phyloP scores from a whole-genome alignment of 2,113 vertebrate species.

The Climacteris rufus region DNA sequence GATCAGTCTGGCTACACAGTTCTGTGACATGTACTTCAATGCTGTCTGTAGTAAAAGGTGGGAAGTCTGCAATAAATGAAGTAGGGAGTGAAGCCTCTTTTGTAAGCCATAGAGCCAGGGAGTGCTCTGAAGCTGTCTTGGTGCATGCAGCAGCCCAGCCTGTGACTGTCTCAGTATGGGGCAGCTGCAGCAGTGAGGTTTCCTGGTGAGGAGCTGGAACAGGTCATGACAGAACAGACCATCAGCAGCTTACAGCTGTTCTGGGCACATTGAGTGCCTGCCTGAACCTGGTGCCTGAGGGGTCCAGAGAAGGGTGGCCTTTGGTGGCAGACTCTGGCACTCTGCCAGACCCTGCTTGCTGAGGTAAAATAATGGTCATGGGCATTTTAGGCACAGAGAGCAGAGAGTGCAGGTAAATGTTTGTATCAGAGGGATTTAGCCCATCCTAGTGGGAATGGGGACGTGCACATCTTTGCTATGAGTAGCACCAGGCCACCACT shows the following conservation, averaged over 20 bases:
- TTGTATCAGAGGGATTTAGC: not conserved
- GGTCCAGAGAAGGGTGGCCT: not conserved
- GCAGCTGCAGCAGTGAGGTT: not conserved
- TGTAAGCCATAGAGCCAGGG: not conserved
- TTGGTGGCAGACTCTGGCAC: not conserved
- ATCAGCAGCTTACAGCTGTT: not conserved
- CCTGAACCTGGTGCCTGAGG: not conserved
- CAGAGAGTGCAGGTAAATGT: not conserved
- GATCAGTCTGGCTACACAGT: not conserved
- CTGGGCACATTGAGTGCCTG: not conserved
- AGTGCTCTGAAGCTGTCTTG: not conserved
- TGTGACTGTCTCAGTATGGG: not conserved
- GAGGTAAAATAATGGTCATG: not conserved
- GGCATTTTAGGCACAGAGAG: not conserved
- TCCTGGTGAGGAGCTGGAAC: not conserved
- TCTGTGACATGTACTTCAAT: fast-evolving
- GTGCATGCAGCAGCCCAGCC: not conserved
- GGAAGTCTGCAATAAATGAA: not conserved
- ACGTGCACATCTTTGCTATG: not conserved
- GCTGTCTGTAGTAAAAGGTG: not conserved
- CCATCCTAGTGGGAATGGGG: not conserved
- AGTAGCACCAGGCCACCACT: not conserved
- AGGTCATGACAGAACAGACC: not conserved
- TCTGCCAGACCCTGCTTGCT: not conserved
- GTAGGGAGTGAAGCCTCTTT: not conserved